A percentile compares a stretch with the other conserved stretches of the same genome.
Evolutionary conservation across 2,113 vertebrate species (phyloP).

Genomic region (Toxotes jaculatrix): DNA sequence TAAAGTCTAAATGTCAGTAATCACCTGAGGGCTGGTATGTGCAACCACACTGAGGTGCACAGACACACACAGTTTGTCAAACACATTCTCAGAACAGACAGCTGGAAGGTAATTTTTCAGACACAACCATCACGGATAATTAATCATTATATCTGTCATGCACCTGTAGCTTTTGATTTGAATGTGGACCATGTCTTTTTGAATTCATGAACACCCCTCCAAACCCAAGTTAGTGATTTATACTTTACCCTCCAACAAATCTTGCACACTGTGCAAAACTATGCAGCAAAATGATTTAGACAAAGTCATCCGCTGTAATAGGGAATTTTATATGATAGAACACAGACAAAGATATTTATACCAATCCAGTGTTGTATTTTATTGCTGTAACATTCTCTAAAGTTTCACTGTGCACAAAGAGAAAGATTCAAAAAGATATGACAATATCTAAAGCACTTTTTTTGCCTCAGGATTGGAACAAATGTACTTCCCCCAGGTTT

Average conservation of each 20-base stretch:
- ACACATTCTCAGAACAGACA: constrained; percentile 29
- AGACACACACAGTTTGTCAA: constrained; percentile 25
- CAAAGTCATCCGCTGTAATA: not conserved
- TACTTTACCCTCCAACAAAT: not conserved
- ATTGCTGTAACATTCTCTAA: not conserved
- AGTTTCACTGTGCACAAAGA: not conserved
- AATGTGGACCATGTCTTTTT: not conserved
- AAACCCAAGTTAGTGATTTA: not conserved
- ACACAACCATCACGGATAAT: constrained; percentile 3
- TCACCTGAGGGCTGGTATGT: constrained; percentile 40
- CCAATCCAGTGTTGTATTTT: not conserved
- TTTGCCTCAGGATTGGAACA: constrained; percentile 27
- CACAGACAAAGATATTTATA: not conserved
- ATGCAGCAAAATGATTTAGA: not conserved
- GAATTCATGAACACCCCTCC: not conserved
- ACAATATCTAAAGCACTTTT: constrained; percentile 9
- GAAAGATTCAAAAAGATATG: not conserved
- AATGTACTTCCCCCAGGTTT: constrained; percentile 34
- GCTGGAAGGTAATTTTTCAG: constrained; percentile 5
- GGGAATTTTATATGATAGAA: not conserved
- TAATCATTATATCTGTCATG: not conserved
- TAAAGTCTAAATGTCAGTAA: constrained; percentile 62
- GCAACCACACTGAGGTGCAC: constrained; percentile 15
- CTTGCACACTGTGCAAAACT: not conserved
- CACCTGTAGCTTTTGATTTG: not conserved